Base-by-base conservation (phyloP, 2,888 invertebrate species). In the Listrodromus nycthemerus region DNA sequence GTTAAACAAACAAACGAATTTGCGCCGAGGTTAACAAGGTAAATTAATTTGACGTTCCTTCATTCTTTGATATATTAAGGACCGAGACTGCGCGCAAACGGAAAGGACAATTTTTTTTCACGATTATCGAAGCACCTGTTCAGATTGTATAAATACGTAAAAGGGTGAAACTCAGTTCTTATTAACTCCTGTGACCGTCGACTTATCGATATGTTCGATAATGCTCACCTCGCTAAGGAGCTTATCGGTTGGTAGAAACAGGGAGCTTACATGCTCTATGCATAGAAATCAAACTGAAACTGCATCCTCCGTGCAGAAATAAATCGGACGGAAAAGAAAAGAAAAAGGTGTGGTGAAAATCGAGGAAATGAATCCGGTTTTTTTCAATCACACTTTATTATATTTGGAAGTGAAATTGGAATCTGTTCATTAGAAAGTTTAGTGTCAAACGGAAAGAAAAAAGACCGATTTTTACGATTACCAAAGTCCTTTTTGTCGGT, bases 221-320 rank as follows among this genome's bases (percentile, higher is more conserved):
- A 16, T 30, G 5, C 27, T 63, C 61, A 45, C 45, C 69, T n/a
- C 19, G 21, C 66, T 71, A 33, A 71, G 45, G 45, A 65, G 65
- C 70, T 67, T 66, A 55, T 45, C 55, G 13, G 24, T n/a, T 19
- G 41, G 27, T 37, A 70, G 16, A 70, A 6, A 21, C 55, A 1
- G n/a, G 27, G 24, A 27, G 21, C 27, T 48, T 48, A 7, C 6
- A 24, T 24, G 33, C 19, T 19, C 1, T 63, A 10, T 63, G 2
- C 48, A 0, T n/a, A 4, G 8, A 48, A n/a, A 48, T 48, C 16
- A 3, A 8, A 7, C 1, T 1, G 19, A 19, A 55, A 55, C 10
- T 24, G 19, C 8, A 52, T 0, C 52, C 19, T 21, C 21, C 21
- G 8, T 21, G 2, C 21, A 24, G 41, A 4, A 4, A 45, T 3